Evolutionary conservation across 2,113 vertebrate genomes (phyloP).

Genomic region (Carollia perspicillata): DNA sequence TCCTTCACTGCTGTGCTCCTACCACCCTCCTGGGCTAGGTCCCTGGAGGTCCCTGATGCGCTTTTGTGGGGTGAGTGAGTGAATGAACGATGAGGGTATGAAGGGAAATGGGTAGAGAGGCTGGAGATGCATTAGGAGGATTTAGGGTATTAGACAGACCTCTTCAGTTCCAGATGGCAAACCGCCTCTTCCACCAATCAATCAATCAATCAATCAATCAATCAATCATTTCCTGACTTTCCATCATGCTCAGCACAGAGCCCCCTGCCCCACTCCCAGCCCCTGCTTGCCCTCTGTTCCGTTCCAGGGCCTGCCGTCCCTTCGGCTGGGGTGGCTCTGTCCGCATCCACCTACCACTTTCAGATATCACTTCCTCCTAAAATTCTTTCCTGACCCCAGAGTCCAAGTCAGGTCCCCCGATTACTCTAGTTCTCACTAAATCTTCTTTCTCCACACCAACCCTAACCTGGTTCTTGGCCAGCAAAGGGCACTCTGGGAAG

Average conservation of each 20-base stretch:
- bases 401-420: neutral
- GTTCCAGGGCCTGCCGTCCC: neutral
- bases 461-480: neutral
- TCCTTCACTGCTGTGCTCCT: neutral
- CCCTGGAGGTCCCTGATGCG: neutral
- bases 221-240: neutral
- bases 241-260: neutral
- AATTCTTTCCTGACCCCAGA: neutral
- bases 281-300: neutral
- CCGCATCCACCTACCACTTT: accelerated
- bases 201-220: neutral
- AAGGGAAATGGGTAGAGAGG: neutral
- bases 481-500: neutral
- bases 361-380: neutral
- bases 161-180: neutral
- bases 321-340: neutral
- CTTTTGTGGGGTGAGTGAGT: neutral
- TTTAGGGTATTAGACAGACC: neutral
- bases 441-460: neutral
- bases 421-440: neutral
- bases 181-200: neutral
- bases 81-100: neutral
- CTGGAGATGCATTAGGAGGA: neutral
- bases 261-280: neutral
- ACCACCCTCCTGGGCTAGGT: neutral